phyloP scores from a whole-genome alignment of 2,797 vertebrate species.

The Sebastiscus tertius region DNA sequence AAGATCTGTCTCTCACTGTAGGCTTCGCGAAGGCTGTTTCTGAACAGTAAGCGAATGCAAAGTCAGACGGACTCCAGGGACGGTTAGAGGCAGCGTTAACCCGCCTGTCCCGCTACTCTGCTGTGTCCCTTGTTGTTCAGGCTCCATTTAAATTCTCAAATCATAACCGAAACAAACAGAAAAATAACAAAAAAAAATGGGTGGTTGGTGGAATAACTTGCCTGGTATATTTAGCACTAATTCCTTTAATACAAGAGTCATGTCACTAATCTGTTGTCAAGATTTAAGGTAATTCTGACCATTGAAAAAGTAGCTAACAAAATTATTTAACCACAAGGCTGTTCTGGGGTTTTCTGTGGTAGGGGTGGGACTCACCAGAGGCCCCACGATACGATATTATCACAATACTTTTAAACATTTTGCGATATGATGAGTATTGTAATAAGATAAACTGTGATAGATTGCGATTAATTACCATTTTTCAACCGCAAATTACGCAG shows the following conservation, averaged over 20 bases:
- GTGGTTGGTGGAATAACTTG: background rate
- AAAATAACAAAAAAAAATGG: background rate
- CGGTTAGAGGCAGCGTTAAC: constrained; percentile 12
- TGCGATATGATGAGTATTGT: no score
- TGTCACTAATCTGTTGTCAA: background rate
- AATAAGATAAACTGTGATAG: no score
- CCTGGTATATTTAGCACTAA: background rate
- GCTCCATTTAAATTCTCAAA: background rate
- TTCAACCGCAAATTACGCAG: no score
- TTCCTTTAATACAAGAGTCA: background rate
- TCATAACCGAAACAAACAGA: background rate
- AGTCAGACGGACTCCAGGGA: constrained; percentile 8
- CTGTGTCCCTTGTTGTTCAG: background rate
- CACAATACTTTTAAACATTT: no score
- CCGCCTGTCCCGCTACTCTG: constrained; percentile 15
- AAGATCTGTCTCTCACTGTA: constrained; percentile 20
- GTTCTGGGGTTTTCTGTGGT: background rate
- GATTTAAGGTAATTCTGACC: background rate
- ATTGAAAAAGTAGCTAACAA: background rate
- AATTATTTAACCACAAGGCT: background rate
- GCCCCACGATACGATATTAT: no score
- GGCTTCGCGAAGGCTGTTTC: constrained; percentile 27
- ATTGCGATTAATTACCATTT: no score
- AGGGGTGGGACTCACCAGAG: no score
- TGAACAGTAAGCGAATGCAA: constrained; percentile 35